These are phyloP conservation scores for Orchesella cincta DNA, from an alignment of 1,140 invertebrate genomes.

Conservation along the genomic window DNA sequence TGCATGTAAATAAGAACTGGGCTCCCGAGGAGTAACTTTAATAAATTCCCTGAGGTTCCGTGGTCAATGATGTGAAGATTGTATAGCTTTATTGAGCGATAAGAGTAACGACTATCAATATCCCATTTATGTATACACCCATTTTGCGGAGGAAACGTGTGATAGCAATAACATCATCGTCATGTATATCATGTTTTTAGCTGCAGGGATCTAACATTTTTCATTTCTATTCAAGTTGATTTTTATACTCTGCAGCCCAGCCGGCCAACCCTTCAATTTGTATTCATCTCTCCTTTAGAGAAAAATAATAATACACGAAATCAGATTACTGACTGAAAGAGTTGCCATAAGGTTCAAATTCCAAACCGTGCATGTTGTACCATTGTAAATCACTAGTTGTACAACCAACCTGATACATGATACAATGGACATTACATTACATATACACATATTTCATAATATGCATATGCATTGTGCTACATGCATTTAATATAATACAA, in stretches of 20 bases:
- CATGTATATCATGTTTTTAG: background rate
- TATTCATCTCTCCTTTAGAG: background rate
- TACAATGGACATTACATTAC: too few species aligned
- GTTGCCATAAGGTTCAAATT: slow-evolving; percentile 26
- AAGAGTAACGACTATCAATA: background rate
- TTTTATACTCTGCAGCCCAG: background rate
- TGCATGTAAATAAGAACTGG: background rate
- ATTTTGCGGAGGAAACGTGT: background rate
- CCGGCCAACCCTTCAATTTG: background rate
- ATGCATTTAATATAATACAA: too few species aligned
- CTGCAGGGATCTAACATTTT: background rate
- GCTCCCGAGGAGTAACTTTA: background rate
- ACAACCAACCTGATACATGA: too few species aligned
- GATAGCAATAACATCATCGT: background rate
- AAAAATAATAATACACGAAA: slow-evolving; percentile 14
- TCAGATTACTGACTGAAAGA: slow-evolving; percentile 20
- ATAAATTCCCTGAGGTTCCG: background rate
- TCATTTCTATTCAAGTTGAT: background rate
- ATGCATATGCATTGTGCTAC: too few species aligned
- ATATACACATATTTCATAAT: background rate
- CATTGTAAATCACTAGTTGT: too few species aligned
- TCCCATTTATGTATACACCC: background rate
- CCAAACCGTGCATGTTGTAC: too few species aligned
- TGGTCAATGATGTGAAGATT: background rate
- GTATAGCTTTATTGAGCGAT: background rate